Percentiles rank a stretch among this genome's conserved stretches.
These are phyloP conservation scores for Anguilla megastoma DNA, from an alignment of 2,797 vertebrate species.

Conservation along the genomic window DNA sequence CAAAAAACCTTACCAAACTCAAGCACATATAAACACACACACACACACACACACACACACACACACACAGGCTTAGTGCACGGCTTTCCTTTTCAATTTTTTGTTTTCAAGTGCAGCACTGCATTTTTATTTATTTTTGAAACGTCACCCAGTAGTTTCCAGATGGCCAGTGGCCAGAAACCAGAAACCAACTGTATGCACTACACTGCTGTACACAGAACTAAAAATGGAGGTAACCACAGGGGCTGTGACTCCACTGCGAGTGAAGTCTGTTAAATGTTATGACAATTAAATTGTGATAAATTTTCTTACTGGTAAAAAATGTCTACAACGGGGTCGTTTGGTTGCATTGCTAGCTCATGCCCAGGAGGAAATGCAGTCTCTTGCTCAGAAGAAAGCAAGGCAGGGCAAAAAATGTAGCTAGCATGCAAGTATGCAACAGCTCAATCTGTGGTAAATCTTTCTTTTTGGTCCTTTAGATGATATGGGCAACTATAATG, in stretches of 20 bases:
- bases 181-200: too few relatives aligned
- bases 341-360: neutral
- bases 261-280: neutral
- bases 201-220: neutral
- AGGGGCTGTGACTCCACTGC: neutral
- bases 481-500: neutral
- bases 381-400: neutral
- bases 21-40: neutral
- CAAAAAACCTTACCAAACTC: neutral
- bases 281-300: neutral
- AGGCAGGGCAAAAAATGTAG: neutral
- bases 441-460: neutral
- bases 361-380: neutral
- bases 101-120: neutral
- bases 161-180: neutral
- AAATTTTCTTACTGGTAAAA: neutral
- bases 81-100: neutral
- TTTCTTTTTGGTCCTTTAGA: neutral
- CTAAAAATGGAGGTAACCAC: neutral
- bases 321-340: neutral
- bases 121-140: neutral
- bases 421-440: neutral
- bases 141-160: neutral
- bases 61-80: neutral
- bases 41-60: neutral